Evolutionary conservation across 2,113 vertebrate species (phyloP).

Genomic region (Platichthys stellatus): DNA sequence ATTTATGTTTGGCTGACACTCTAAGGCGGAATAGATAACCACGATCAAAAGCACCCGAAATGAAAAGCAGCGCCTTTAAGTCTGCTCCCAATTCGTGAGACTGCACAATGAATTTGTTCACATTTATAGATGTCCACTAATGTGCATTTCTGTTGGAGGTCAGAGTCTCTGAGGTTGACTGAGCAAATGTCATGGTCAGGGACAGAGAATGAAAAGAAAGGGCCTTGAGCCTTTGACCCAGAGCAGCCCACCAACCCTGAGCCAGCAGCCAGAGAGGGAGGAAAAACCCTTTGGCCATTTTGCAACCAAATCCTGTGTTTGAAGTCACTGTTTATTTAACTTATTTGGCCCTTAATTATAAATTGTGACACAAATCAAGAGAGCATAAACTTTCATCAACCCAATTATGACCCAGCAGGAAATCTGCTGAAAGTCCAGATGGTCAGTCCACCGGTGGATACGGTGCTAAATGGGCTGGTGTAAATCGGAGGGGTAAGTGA

Average conservation of each 20-base stretch:
- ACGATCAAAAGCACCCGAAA: not conserved
- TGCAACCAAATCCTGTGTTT: not conserved
- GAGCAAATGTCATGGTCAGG: slow-evolving; percentile 17
- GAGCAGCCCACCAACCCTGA: not conserved
- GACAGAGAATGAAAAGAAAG: not conserved
- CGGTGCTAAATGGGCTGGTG: not conserved
- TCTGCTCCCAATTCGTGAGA: not conserved
- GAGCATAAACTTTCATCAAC: not conserved
- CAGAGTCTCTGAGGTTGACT: slow-evolving; percentile 2
- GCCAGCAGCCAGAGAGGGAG: not conserved
- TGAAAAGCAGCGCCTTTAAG: not conserved
- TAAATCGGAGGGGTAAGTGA: not conserved
- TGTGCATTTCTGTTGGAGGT: not conserved
- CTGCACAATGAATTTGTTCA: not conserved
- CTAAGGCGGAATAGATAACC: not conserved
- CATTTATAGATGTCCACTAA: not conserved
- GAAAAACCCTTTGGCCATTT: not conserved
- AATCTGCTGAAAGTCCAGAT: not conserved
- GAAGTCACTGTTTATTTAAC: not conserved
- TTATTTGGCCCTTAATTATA: not conserved
- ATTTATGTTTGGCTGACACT: slow-evolving; percentile 3
- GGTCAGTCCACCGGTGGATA: not conserved
- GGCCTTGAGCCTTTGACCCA: slow-evolving; percentile 13
- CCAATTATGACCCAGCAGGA: not conserved
- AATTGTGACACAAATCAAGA: not conserved